These are phyloP conservation scores for Neoniphon sammara DNA, from an alignment of 2,797 vertebrate species.

Conservation along the genomic window DNA sequence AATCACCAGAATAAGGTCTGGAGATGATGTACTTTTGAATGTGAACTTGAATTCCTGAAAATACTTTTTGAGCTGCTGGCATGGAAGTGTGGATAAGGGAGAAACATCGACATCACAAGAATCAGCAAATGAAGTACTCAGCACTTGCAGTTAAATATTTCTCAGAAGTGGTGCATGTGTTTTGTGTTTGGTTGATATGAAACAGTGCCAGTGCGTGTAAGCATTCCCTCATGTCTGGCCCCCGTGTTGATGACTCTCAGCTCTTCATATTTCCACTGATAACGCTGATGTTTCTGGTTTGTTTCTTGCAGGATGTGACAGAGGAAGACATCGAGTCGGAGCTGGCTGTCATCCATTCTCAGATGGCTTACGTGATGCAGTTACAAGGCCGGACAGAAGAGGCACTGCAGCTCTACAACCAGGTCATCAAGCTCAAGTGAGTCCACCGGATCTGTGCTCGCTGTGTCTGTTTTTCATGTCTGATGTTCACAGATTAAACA, in stretches of 20 bases:
- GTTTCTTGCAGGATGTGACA: conserved; percentile 79
- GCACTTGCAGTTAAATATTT: too few species aligned
- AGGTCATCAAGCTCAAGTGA: conserved; percentile 98
- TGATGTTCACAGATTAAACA: background rate
- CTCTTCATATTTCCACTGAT: background rate
- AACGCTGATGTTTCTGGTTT: background rate
- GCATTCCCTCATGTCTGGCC: background rate
- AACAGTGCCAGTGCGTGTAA: background rate
- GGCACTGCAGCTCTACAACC: conserved; percentile 97
- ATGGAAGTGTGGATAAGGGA: too few species aligned
- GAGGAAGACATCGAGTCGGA: conserved; percentile 95
- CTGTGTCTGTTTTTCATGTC: background rate
- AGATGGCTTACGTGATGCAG: conserved; percentile 97
- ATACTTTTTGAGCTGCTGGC: too few species aligned
- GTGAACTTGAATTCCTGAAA: too few species aligned
- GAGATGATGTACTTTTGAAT: too few species aligned
- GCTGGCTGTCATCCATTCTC: conserved; percentile 96
- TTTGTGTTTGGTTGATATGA: background rate
- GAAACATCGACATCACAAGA: too few species aligned
- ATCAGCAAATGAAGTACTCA: too few species aligned
- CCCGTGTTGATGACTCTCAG: background rate
- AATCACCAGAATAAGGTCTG: too few species aligned
- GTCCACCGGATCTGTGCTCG: conserved; percentile 36
- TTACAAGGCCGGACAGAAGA: conserved; percentile 92
- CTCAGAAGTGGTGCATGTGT: too few species aligned